phyloP scores from a whole-genome alignment of 2,888 invertebrate genomes.

The Cephus spinipes region DNA sequence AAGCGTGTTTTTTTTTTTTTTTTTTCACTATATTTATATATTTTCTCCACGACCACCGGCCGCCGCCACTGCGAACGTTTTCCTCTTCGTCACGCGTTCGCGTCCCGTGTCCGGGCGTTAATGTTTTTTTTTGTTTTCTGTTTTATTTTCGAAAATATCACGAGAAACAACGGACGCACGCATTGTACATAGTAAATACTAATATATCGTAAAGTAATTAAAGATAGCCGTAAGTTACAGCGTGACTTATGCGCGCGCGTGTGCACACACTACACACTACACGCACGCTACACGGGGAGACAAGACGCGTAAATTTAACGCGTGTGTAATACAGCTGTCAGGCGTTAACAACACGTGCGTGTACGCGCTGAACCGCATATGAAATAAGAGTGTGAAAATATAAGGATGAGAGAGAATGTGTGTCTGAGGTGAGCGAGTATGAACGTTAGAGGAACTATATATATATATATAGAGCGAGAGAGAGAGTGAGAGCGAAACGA shows the following conservation, averaged over 20 bases:
- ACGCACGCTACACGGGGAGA: background rate
- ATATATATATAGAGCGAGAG: constrained; percentile 27
- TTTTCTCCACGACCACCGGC: background rate
- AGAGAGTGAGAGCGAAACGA: constrained; percentile 10
- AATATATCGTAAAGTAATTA: constrained; percentile 60
- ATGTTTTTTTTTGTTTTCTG: constrained; percentile 22
- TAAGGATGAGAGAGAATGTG: background rate
- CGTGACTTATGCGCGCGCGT: background rate
- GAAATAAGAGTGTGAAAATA: background rate
- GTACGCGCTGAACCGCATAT: background rate
- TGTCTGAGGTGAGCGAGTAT: constrained; percentile 19
- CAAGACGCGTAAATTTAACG: background rate
- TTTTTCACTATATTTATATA: background rate
- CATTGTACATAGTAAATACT: constrained; percentile 56
- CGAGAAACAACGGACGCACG: constrained; percentile 47
- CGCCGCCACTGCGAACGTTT: background rate
- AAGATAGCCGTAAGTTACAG: constrained; percentile 38
- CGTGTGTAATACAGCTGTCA: background rate
- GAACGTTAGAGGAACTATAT: constrained; percentile 35
- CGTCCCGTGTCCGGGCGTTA: background rate
- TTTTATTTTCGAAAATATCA: constrained; percentile 30
- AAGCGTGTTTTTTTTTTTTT: background rate
- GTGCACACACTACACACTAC: background rate
- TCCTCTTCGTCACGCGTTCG: background rate
- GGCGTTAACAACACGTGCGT: background rate